These are phyloP conservation scores for Sinhomidia bicolor DNA, from an alignment of 2,888 invertebrate genomes.

Conservation along the genomic window DNA sequence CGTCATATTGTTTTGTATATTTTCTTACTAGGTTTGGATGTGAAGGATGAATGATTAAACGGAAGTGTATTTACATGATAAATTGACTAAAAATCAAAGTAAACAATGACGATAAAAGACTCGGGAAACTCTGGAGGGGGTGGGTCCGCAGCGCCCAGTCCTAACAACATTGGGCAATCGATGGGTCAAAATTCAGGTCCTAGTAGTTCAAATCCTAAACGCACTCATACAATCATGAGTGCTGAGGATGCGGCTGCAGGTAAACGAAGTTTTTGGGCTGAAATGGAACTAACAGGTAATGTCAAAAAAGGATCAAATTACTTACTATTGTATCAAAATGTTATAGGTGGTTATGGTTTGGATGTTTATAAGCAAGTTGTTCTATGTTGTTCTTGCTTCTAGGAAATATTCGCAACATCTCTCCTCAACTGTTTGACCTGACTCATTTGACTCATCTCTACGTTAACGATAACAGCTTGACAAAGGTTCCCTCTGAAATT, in stretches of 20 bases:
- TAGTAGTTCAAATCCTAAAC: slow-evolving; percentile 64
- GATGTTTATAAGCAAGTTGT: too few species aligned
- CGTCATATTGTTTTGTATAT: too few species aligned
- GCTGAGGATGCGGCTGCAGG: slow-evolving; percentile 95
- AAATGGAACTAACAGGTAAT: slow-evolving; percentile 92
- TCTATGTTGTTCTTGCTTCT: too few species aligned
- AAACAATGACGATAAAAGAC: slow-evolving; percentile 58
- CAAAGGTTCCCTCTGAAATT: slow-evolving; percentile 95
- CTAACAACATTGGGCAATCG: slow-evolving; percentile 65
- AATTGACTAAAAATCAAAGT: too few species aligned
- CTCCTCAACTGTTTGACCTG: slow-evolving; percentile 95
- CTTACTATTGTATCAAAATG: too few species aligned
- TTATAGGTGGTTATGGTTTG: too few species aligned
- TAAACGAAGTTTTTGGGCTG: slow-evolving; percentile 95
- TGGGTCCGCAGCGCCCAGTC: slow-evolving; percentile 63
- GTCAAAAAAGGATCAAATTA: too few species aligned
- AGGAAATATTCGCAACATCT: slow-evolving; percentile 97
- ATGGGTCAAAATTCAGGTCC: slow-evolving; percentile 32
- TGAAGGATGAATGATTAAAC: too few species aligned
- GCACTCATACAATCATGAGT: slow-evolving; percentile 87
- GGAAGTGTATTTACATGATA: too few species aligned
- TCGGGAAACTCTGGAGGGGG: slow-evolving; percentile 46
- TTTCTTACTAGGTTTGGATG: too few species aligned
- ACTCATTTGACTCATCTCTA: slow-evolving; percentile 96
- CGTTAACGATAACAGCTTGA: slow-evolving; percentile 96